Conservation (phyloP, 2,888 invertebrate species). For the Erynnis tages region DNA sequence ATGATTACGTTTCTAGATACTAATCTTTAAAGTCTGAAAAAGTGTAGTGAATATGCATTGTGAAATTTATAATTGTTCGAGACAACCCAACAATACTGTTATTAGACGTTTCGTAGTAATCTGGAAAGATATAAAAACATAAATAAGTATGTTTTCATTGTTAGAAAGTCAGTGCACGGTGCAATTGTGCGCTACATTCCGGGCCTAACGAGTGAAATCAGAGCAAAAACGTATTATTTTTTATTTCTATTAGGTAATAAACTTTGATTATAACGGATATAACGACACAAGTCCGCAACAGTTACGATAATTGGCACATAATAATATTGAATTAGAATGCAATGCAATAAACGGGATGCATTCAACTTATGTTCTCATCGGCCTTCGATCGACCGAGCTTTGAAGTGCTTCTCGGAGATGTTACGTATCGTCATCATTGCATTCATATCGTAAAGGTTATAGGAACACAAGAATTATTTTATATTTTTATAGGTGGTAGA, state of each 20-base stretch:
- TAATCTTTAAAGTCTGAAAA: constrained; percentile 7
- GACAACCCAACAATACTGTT: background rate
- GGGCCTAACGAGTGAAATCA: background rate
- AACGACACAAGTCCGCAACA: no score
- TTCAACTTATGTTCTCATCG: constrained; percentile 18
- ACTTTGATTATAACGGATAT: no score
- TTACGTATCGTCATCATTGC: background rate
- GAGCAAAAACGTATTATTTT: background rate
- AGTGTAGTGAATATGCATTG: background rate
- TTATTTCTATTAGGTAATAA: background rate
- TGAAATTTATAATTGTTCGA: no score
- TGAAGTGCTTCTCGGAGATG: background rate
- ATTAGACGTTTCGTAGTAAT: background rate
- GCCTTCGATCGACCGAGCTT: constrained; percentile 19
- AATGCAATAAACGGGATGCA: background rate
- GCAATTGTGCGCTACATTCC: background rate
- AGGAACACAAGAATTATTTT: background rate
- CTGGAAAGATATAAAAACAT: background rate
- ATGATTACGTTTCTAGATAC: constrained; percentile 10
- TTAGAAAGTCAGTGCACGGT: background rate
- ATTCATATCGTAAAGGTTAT: background rate
- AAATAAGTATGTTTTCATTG: background rate
- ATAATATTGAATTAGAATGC: no score
- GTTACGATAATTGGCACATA: no score
- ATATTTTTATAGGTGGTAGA: no score